phyloP scores from a whole-genome alignment of 2,888 invertebrate genomes.

The Lasius platythorax region DNA sequence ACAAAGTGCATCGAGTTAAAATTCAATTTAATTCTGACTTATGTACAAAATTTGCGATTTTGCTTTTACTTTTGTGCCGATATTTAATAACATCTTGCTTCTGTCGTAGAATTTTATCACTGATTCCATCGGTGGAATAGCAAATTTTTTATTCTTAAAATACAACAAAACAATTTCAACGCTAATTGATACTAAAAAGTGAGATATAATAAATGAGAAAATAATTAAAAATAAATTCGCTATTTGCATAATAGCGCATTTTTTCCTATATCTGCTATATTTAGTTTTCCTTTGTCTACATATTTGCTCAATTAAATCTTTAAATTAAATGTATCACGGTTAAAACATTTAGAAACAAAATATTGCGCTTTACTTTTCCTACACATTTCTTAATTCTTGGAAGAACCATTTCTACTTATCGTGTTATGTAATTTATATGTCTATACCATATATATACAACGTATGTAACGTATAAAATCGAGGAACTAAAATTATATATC shows the following conservation, averaged over 20 bases:
- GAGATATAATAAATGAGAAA: background rate
- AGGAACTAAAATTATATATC: constrained; percentile 28
- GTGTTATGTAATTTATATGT: background rate
- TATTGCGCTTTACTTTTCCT: background rate
- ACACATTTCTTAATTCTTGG: background rate
- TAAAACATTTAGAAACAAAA: constrained; percentile 58
- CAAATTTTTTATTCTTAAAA: constrained; percentile 70
- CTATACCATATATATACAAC: background rate
- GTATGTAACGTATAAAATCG: constrained; percentile 22
- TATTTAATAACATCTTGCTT: constrained; percentile 48
- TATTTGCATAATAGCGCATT: background rate
- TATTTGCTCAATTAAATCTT: background rate
- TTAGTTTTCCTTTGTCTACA: background rate
- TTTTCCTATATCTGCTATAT: background rate
- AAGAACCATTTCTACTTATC: constrained; percentile 30
- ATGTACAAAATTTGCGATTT: constrained; percentile 32
- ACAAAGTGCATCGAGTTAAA: background rate
- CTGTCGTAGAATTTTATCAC: constrained; percentile 55
- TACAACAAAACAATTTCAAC: constrained; percentile 65
- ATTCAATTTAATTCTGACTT: constrained; percentile 28
- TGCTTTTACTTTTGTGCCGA: background rate
- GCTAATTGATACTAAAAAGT: constrained; percentile 35
- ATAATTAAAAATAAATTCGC: background rate
- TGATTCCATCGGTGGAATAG: constrained; percentile 62
- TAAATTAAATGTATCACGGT: constrained; percentile 38